A percentile compares a stretch with the other conserved stretches of the same genome.
These are phyloP conservation scores for Amblyraja radiata DNA, from an alignment of 2,797 vertebrate species.

Conservation along the genomic window DNA sequence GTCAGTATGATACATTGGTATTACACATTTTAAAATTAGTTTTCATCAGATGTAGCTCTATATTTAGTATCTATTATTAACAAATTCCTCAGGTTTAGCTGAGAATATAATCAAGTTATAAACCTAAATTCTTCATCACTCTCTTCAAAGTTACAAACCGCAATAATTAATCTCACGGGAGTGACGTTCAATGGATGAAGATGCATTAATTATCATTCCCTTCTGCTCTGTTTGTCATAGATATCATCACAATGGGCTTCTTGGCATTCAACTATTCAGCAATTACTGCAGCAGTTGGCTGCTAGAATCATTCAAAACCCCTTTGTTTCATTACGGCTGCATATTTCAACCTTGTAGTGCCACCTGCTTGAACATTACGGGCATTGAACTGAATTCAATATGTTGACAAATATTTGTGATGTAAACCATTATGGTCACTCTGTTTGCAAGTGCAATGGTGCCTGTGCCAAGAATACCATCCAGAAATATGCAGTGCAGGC, in stretches of 20 bases:
- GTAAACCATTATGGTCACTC: too few relatives aligned
- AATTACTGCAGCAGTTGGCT: neutral
- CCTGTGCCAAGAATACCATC: too few relatives aligned
- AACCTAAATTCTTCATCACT: constrained; percentile 1
- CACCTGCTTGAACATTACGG: too few relatives aligned
- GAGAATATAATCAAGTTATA: neutral
- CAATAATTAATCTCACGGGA: constrained; percentile 64
- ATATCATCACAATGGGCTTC: neutral
- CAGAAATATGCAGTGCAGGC: too few relatives aligned
- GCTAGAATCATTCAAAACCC: neutral
- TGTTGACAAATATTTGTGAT: too few relatives aligned
- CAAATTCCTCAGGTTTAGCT: neutral
- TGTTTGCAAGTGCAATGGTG: too few relatives aligned
- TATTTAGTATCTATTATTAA: neutral
- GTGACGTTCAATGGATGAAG: constrained; percentile 56
- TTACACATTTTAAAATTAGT: neutral
- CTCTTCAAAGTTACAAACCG: constrained; percentile 49
- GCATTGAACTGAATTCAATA: too few relatives aligned
- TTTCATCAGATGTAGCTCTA: neutral
- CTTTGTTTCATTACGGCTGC: neutral
- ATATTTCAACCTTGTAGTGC: too few relatives aligned
- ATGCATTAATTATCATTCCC: constrained; percentile 57
- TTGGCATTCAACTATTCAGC: neutral
- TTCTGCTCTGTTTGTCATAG: constrained; percentile 43
- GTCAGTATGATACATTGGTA: neutral